Conservation (phyloP, 2,113 vertebrate genomes). For the Procapra przewalskii region DNA sequence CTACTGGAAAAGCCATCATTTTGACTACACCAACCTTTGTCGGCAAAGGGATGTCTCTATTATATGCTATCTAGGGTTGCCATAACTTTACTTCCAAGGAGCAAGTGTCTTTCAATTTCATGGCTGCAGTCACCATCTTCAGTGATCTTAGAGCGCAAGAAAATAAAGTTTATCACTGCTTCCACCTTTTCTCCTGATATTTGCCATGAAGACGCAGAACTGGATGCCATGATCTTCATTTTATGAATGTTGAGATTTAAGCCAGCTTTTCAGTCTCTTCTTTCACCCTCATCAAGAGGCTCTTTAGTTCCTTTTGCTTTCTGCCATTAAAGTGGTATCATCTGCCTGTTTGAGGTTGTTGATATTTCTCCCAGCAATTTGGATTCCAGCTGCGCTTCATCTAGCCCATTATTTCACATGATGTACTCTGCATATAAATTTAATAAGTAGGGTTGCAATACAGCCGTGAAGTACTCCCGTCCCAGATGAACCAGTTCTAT, state of each 20-base stretch:
- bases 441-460: neutral
- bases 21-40: neutral
- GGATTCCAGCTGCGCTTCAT: neutral
- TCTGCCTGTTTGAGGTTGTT: neutral
- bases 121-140: neutral
- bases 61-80: neutral
- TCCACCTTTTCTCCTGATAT: neutral
- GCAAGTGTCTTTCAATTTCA: neutral
- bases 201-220: rapidly evolving
- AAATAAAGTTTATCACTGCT: neutral
- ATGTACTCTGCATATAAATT: neutral
- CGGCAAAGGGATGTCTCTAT: neutral
- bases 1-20: neutral
- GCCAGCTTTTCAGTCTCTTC: neutral
- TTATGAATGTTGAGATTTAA: neutral
- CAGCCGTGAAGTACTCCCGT: neutral
- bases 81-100: neutral
- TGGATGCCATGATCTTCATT: neutral
- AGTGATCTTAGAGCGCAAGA: neutral
- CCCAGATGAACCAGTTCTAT: neutral
- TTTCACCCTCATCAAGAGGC: neutral
- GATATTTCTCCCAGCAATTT: neutral
- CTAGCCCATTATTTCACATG: neutral
- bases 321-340: neutral
- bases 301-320: neutral